Evolutionary conservation across 2,888 invertebrate species (phyloP).

Genomic region (Carcina quercana): DNA sequence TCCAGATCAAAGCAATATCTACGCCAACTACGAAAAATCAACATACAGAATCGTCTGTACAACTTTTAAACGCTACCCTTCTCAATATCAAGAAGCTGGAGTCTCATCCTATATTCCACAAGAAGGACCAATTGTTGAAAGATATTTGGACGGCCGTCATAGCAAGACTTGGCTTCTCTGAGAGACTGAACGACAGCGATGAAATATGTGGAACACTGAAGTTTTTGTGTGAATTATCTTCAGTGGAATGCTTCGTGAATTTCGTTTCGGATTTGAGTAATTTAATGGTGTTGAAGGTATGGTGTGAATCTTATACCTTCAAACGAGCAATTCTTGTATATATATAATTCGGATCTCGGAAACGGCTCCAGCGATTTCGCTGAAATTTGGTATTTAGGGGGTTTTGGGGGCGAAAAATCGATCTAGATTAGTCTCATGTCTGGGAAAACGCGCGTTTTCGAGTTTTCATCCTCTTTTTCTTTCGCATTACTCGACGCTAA

Average conservation of each 20-base stretch:
- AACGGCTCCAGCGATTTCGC: too few relatives aligned
- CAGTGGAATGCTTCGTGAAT: conserved; percentile 42
- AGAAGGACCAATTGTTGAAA: conserved; percentile 42
- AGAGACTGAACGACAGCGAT: conserved; percentile 31
- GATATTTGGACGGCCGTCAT: conserved; percentile 49
- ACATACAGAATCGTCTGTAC: conserved; percentile 46
- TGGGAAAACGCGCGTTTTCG: too few relatives aligned
- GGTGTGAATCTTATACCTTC: conserved; percentile 1
- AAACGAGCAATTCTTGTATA: neutral
- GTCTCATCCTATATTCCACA: conserved; percentile 40
- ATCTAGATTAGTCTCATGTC: too few relatives aligned
- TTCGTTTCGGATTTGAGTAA: conserved; percentile 41
- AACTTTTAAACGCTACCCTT: conserved; percentile 43
- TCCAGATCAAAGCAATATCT: conserved; percentile 47
- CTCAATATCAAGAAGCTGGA: conserved; percentile 56
- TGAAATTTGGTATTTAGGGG: too few relatives aligned
- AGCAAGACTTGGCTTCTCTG: conserved; percentile 29
- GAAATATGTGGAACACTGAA: conserved; percentile 42
- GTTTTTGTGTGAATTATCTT: conserved; percentile 47
- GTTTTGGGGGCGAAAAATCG: too few relatives aligned
- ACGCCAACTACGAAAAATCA: conserved; percentile 36
- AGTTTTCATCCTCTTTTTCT: too few relatives aligned
- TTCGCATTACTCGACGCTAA: too few relatives aligned
- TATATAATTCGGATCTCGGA: too few relatives aligned
- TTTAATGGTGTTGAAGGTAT: conserved; percentile 46